phyloP scores from a whole-genome alignment of 2,888 invertebrate genomes.

The Crematogaster levior region DNA sequence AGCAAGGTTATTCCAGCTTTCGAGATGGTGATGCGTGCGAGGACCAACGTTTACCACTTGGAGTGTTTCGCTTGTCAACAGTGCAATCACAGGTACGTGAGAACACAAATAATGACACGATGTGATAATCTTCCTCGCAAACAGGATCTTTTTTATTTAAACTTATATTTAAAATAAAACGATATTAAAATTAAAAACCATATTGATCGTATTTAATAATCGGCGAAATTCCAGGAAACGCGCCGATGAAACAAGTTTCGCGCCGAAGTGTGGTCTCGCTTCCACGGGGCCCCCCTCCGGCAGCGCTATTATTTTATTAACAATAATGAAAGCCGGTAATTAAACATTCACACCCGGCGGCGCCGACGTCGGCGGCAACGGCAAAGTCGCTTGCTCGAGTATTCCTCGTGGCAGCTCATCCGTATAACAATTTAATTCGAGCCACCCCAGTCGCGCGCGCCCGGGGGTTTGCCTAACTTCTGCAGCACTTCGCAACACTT shows the following conservation, averaged over 20 bases:
- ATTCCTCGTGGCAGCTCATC: constrained; percentile 81
- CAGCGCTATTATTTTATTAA: constrained; percentile 76
- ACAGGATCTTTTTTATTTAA: neutral
- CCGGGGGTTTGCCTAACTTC: constrained; percentile 76
- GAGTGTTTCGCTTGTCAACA: constrained; percentile 98
- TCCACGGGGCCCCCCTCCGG: neutral
- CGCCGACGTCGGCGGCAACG: constrained; percentile 53
- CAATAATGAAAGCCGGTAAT: constrained; percentile 78
- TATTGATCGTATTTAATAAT: neutral
- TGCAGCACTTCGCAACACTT: constrained; percentile 83
- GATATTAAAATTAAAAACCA: neutral
- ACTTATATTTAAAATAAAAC: neutral
- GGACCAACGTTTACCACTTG: constrained; percentile 96
- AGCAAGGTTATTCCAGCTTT: constrained; percentile 97
- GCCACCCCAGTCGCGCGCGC: constrained; percentile 69
- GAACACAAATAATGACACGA: constrained; percentile 18
- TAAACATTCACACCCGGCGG: constrained; percentile 82
- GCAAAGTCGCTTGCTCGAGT: constrained; percentile 74
- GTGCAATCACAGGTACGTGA: constrained; percentile 94
- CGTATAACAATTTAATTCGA: constrained; percentile 85
- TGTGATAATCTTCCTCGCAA: neutral
- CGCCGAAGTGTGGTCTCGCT: constrained; percentile 19
- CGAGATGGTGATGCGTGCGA: constrained; percentile 98
- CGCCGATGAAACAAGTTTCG: neutral
- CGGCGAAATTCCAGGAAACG: neutral